Base-by-base conservation (phyloP, 2,888 invertebrate species). In the Rhodophaea formosa region DNA sequence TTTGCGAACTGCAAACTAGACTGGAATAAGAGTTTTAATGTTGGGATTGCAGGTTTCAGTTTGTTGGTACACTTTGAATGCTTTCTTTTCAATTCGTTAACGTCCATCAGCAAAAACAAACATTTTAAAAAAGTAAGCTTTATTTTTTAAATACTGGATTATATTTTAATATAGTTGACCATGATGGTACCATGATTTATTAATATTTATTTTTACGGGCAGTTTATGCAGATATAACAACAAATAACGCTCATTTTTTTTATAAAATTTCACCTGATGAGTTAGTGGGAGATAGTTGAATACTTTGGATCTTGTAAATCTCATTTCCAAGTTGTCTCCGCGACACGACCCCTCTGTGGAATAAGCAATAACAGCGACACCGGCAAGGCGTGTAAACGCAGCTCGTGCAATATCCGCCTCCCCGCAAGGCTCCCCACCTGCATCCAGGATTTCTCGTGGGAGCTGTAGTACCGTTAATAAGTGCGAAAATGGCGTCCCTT, bases 391-490 rank as follows among this genome's bases (percentile, higher is more conserved):
- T 62, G 68, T 62, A 70, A 72, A 65, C 71, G 68, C 67, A 65
- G 62, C 57, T 53, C 68, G 71, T 74, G 71, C 80, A 74, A 76
- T 79, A 74, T 74, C 74, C 72, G 74, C 83, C 80, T 83, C 81
- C 75, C 71, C 67, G 62, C 65, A 58, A 65, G 66, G 61, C 68
- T 75, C 86, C 86, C 84, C 71, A 80, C 81, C 80, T 84, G 84
- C 71, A 75, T 79, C 71, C 65, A 67, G 69, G 72, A 86, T 84
- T 84, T 85, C 88, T 84, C 88, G 68, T 79, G 88, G 88, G 88
- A 86, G 71, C 75, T 75, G 71, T 72, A 76, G 69, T 71, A 61
- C 70, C 72, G 77, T 83, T 80, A 80, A 81, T 84, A 86, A 83
- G 77, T 80, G 79, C 77, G 73, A 79, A 81, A 80, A 80, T 75